phyloP scores from a whole-genome alignment of 2,797 vertebrate species.

The Graptemys geographica region DNA sequence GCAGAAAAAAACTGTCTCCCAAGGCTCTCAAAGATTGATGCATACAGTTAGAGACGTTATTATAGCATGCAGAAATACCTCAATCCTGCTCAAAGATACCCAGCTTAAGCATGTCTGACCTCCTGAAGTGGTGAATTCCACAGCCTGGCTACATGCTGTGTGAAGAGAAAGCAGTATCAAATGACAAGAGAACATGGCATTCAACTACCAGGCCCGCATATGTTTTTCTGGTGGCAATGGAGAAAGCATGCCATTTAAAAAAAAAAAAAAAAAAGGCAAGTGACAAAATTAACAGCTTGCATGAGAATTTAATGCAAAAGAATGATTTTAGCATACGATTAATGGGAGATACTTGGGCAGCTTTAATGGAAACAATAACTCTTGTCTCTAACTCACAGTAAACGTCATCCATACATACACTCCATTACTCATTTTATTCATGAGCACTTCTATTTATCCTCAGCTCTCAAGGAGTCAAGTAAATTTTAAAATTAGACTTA shows the following conservation, averaged over 20 bases:
- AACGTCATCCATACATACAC: neutral
- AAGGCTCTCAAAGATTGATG: neutral
- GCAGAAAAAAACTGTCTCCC: rapidly evolving
- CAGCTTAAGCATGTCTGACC: neutral
- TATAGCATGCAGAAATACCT: neutral
- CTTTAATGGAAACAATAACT: neutral
- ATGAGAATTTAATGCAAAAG: neutral
- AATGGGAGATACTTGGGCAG: neutral
- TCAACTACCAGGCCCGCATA: neutral
- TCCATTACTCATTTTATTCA: neutral
- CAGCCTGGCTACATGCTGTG: neutral
- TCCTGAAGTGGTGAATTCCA: neutral
- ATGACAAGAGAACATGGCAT: neutral
- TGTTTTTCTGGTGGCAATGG: neutral
- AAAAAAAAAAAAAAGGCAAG: neutral
- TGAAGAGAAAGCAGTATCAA: neutral
- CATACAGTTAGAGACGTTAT: neutral
- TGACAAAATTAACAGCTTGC: neutral
- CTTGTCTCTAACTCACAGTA: neutral
- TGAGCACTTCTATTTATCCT: neutral
- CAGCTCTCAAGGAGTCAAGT: neutral
- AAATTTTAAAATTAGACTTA: neutral
- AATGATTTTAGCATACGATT: neutral
- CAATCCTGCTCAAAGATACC: neutral
- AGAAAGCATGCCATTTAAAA: neutral